Evolutionary conservation across 1,140 invertebrate species (phyloP), one percentile per base, ranked within the genome.

Genomic region (Lamellibrachia luymesi): DNA sequence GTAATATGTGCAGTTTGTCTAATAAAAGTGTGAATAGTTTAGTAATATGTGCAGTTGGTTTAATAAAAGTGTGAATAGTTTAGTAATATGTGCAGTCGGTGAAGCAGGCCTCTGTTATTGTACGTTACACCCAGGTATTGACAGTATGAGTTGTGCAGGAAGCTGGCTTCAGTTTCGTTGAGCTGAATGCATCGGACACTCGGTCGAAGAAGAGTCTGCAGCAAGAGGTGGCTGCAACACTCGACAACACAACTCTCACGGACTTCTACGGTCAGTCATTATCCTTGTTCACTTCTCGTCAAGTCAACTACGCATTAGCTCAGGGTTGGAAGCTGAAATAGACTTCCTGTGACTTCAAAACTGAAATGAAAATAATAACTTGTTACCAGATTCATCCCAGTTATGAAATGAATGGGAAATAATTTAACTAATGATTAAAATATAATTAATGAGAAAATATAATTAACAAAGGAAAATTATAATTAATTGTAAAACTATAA

Each of bases 181-280:
- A 99, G 96, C 98, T 99, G 94, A 99, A 99, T 97, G 99, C 99
- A 0, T 99, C 99, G 0, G 99, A 99, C 96, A 99, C 98, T 0
- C 97, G 99, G 94, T 99, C 97, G 94, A 99, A 99, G 95, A 98
- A 97, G 89, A 97, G 98, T 52, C 97, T 99, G 13, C 97, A 99
- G 94, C 97, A 98, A 94, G 97, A 98, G 95, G 97, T 99, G 5
- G 96, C 97, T 0, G 97, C 98, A 95, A 96, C 99, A 80, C 95
- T 99, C 4, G 95, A 95, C 10, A 97, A 96, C 94, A 94, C 94
- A 93, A 95, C 95, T 17, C 93, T 97, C 5, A 95, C 95, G 6
- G 95, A 96, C 93, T 95, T 95, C 93, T 94, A 95, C 90, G 95
- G 95, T 95, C 93, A 93, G 94, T 2, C 52, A 22, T 80, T 22